Conservation (phyloP, 2,797 vertebrate species). For the Oophaga sylvatica region DNA sequence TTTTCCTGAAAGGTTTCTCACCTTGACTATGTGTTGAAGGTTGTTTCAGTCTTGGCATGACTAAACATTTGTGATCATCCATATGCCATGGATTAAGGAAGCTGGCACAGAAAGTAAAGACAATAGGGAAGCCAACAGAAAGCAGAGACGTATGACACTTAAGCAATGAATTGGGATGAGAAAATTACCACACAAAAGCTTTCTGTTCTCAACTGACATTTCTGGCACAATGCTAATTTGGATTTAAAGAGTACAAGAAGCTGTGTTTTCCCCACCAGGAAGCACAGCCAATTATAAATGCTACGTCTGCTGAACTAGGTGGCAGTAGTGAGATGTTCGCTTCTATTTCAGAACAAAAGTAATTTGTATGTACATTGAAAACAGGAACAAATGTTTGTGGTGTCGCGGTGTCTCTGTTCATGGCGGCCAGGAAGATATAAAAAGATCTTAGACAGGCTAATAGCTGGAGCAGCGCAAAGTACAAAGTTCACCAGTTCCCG, state of each 20-base stretch:
- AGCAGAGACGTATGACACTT: conserved; percentile 26
- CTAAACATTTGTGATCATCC: conserved; percentile 32
- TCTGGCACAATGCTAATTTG: conserved; percentile 25
- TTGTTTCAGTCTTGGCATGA: conserved; percentile 29
- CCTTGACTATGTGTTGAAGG: conserved; percentile 24
- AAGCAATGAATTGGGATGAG: conserved; percentile 33
- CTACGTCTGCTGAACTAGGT: too few species aligned
- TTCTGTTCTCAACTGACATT: conserved; percentile 36
- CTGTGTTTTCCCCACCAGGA: conserved; percentile 28
- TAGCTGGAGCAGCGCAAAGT: too few species aligned
- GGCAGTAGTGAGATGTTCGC: too few species aligned
- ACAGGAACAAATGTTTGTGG: too few species aligned
- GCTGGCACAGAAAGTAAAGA: conserved; percentile 45
- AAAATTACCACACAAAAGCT: conserved; percentile 45
- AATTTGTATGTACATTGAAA: too few species aligned
- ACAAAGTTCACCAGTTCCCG: too few species aligned
- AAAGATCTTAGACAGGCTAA: too few species aligned
- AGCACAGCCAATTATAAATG: background rate
- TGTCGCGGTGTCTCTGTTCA: too few species aligned
- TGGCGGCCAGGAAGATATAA: too few species aligned
- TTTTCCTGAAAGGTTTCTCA: conserved; percentile 26
- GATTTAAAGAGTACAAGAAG: conserved; percentile 7
- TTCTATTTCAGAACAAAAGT: too few species aligned
- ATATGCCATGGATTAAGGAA: conserved; percentile 54
- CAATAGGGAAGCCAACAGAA: conserved; percentile 41